These are phyloP conservation scores for Drosophila santomea DNA, from an alignment of 1,140 invertebrate species.

Conservation along the genomic window DNA sequence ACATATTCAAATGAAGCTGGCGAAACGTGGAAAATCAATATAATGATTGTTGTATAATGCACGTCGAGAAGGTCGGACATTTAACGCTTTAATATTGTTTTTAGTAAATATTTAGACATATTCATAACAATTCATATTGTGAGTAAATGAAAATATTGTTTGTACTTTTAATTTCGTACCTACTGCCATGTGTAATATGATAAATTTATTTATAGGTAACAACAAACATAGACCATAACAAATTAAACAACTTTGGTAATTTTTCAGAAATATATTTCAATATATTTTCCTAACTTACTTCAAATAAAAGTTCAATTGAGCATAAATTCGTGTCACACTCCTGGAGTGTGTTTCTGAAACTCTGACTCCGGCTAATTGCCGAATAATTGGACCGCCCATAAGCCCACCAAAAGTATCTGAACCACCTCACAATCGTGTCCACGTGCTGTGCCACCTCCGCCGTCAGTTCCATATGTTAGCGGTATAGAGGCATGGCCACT, in stretches of 20 bases:
- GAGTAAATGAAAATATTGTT: too few relatives aligned
- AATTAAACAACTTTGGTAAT: background rate
- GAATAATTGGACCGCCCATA: constrained; percentile 62
- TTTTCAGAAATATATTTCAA: background rate
- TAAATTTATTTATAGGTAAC: background rate
- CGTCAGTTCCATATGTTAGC: constrained; percentile 19
- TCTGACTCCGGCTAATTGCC: constrained; percentile 66
- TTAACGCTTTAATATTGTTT: constrained; percentile 75
- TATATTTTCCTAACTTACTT: constrained; percentile 1
- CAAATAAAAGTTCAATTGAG: background rate
- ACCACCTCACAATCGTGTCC: constrained; percentile 46
- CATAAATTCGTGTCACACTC: constrained; percentile 28
- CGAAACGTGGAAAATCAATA: constrained; percentile 77
- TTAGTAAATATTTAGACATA: constrained; percentile 72
- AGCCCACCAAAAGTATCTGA: constrained; percentile 19
- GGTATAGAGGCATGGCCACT: constrained; percentile 34
- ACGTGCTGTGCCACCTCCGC: constrained; percentile 59
- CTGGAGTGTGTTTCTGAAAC: constrained; percentile 30
- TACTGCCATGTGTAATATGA: background rate
- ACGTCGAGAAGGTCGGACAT: constrained; percentile 68
- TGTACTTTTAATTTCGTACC: too few relatives aligned
- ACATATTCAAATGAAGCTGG: constrained; percentile 71
- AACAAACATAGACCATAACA: too few relatives aligned
- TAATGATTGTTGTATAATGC: constrained; percentile 81
- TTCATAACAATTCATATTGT: background rate